These are phyloP conservation scores for Nyctibius grandis DNA, from an alignment of 2,797 vertebrate genomes.

Conservation along the genomic window DNA sequence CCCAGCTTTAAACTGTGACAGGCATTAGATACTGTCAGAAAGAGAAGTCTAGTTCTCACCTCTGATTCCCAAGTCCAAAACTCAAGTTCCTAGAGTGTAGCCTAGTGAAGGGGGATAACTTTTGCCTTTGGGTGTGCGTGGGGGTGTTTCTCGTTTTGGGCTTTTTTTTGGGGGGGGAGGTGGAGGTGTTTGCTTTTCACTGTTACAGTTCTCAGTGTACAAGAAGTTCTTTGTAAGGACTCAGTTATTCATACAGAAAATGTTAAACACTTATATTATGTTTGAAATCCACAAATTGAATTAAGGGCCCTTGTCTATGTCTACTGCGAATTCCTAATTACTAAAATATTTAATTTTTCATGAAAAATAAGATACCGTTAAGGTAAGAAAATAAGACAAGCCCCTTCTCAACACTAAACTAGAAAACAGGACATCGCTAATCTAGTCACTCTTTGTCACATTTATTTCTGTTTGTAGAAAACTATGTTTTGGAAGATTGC, in stretches of 20 bases:
- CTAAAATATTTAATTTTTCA: background rate
- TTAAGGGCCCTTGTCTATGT: background rate
- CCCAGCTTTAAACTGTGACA: no score
- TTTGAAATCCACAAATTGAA: background rate
- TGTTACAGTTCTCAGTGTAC: background rate
- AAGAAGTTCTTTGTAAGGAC: no score
- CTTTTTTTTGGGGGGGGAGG: no score
- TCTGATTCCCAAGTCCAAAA: background rate
- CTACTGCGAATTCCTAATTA: background rate
- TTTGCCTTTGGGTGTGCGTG: accelerated
- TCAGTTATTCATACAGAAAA: no score
- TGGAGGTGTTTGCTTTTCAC: background rate
- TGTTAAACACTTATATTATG: background rate
- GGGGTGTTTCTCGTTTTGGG: no score
- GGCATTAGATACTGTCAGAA: background rate
- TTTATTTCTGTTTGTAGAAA: background rate
- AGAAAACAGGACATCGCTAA: background rate
- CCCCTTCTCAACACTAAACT: background rate
- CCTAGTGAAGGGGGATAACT: background rate
- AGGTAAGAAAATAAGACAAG: background rate
- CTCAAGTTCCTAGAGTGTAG: background rate
- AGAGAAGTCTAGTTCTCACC: background rate
- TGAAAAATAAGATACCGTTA: background rate
- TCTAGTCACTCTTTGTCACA: background rate
- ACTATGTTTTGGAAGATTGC: background rate